Evolutionary conservation across 2,888 invertebrate species (phyloP), one percentile per base, ranked within the genome.

Genomic region (Periphyllus acericola): DNA sequence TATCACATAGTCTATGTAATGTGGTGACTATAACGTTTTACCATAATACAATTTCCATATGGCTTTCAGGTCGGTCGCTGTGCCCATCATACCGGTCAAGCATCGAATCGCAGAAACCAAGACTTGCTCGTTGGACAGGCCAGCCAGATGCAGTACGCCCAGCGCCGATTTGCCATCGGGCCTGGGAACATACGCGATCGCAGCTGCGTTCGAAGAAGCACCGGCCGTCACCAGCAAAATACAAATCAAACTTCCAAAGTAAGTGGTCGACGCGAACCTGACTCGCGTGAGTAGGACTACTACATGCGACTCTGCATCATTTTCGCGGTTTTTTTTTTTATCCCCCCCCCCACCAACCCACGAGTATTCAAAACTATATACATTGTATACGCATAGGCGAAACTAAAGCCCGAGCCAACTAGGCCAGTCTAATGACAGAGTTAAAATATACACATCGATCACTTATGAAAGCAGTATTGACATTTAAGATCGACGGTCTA

Each of bases 81-180:
- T 96, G 90, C 95, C 96, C 32, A 94, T 97, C 91, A 94, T 97
- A 90, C 96, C 97, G 40, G 94, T 96, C 90, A 95, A 95, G 91
- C 95, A 95, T 91, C 93, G 95, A 81, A 92, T 92, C 81, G 92
- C 94, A 91, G 92, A 94, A 3, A 84, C 84, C 89, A 94, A 93
- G 91, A 95, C 94, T 14, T 95, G 93, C 90, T 95, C 95, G 0
- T 94, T 95, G 83, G 95, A 95, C 90, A 92, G 96, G 82, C 95
- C 87, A 32, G 60, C 60, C 21, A 55, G 80, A 21, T 87, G 87
- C 80, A 81, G 29, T 11, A 74, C 80, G 3, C 72, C 87, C 9
- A 74, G n/a, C 96, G 88, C 94, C 95, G 60, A 94, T 95, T 76
- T 94, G 95, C n/a, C 95, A 95, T 25, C 93, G 95, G 89, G 94